These are phyloP conservation scores for Tetragonula carbonaria DNA, from an alignment of 2,888 invertebrate genomes.

Conservation along the genomic window DNA sequence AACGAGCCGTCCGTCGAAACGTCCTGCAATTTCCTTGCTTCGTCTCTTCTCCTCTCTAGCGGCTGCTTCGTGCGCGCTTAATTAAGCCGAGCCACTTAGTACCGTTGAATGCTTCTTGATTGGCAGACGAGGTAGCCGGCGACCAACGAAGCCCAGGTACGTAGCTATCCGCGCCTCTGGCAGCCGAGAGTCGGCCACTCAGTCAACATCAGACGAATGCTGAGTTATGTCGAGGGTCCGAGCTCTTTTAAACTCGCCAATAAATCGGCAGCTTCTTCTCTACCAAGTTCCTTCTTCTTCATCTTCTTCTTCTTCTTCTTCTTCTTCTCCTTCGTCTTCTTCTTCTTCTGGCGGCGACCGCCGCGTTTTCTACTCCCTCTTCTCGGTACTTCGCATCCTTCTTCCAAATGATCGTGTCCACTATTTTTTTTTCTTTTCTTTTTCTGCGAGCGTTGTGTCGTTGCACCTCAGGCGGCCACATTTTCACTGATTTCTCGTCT, in stretches of 20 bases:
- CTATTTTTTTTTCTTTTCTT: background rate
- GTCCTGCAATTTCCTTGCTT: constrained; percentile 49
- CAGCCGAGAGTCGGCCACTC: constrained; percentile 76
- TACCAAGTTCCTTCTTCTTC: constrained; percentile 61
- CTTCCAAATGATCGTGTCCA: constrained; percentile 35
- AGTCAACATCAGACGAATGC: constrained; percentile 77
- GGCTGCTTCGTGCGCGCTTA: constrained; percentile 70
- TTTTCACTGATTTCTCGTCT: constrained; percentile 21
- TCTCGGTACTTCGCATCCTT: constrained; percentile 27
- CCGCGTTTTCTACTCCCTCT: constrained; percentile 56
- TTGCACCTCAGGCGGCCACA: constrained; percentile 51
- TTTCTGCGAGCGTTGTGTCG: constrained; percentile 29
- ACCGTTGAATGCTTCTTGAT: constrained; percentile 79
- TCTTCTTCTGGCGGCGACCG: constrained; percentile 7
- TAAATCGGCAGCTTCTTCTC: constrained; percentile 75
- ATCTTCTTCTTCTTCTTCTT: constrained; percentile 21
- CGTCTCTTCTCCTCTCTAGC: constrained; percentile 20
- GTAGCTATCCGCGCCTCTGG: constrained; percentile 69
- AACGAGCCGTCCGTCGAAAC: constrained; percentile 48
- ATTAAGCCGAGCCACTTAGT: constrained; percentile 79
- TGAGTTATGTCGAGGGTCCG: constrained; percentile 81
- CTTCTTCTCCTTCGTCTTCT: background rate
- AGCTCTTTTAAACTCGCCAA: constrained; percentile 80
- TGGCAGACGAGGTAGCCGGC: constrained; percentile 74
- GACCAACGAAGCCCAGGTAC: constrained; percentile 66